Percentiles rank a stretch among this genome's conserved stretches.
Conservation (phyloP, 2,888 invertebrate species). For the Napeogenes sylphis region DNA sequence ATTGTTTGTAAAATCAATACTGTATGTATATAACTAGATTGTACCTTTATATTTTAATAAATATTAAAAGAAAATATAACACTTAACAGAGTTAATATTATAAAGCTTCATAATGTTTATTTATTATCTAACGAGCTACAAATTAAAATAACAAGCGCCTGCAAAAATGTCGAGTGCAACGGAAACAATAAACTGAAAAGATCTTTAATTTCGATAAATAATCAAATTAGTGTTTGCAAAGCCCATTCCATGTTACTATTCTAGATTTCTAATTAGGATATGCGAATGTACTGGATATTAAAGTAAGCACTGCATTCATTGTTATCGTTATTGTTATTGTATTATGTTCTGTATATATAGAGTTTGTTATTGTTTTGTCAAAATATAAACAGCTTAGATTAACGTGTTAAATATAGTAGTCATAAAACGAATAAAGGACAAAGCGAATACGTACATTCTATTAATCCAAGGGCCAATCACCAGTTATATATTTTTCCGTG, state of each 20-base stretch:
- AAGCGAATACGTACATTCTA: not conserved
- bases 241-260: slow-evolving; percentile 22
- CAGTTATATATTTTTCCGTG: slow-evolving; percentile 4
- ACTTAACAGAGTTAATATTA: too few relatives aligned
- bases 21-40: not conserved
- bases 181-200: not conserved
- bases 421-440: not conserved
- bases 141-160: not conserved
- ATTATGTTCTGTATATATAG: not conserved
- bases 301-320: slow-evolving; percentile 21
- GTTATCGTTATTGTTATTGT: slow-evolving; percentile 11
- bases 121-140: not conserved
- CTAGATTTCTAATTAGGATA: slow-evolving; percentile 36
- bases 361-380: slow-evolving; percentile 1
- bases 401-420: not conserved
- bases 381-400: slow-evolving; percentile 5
- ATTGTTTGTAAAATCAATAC: not conserved
- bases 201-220: slow-evolving; percentile 17
- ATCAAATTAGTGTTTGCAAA: slow-evolving; percentile 20
- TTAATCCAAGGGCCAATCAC: not conserved
- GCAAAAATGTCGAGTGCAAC: not conserved
- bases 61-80: slow-evolving; percentile 9
- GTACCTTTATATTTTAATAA: not conserved
- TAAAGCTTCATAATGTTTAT: not conserved
- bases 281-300: slow-evolving; percentile 20